Base-by-base conservation (phyloP, 1,140 invertebrate genomes). In the Drosophila littoralis region DNA sequence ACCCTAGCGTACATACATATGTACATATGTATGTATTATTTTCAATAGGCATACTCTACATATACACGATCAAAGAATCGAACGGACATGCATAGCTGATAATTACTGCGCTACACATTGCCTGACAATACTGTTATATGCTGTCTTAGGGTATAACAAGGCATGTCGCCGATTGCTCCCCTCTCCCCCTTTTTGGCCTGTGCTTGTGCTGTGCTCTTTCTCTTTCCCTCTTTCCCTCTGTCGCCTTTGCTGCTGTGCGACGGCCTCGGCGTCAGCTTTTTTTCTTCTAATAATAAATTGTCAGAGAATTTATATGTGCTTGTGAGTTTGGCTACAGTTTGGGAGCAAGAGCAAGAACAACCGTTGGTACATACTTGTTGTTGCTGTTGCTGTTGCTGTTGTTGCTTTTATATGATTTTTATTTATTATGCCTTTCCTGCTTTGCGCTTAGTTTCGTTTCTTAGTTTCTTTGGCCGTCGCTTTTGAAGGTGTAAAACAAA, bases 231-330 rank as follows among this genome's bases (percentile, higher is more conserved):
- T 55, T 46, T 50, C 22, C 46, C 12, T 51, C 52, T 67, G 1
- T 15, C 7, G 7, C 13, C n/a, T 35, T 66, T 33, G 43, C 69
- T 60, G 22, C 12, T 15, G 51, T 9, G 8, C 35, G 45, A 5
- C 67, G 82, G 70, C 79, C 69, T 85, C 75, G 69, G 61, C 79
- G 69, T 73, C 76, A 83, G 79, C 68, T 61, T 82, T 79, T 65
- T 73, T 35, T 35, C n/a, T 88, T 88, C 83, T 88, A 88, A 88
- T 88, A 88, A 88, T 88, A 88, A 88, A 83, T 86, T 86, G 84
- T 79, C 73, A 77, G 83, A 77, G 83, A 86, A 88, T 86, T 88
- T 77, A 78, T 77, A 72, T 86, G 83, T 82, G 54, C 64, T 68
- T 50, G 70, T 54, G 54, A 54, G 55, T 88, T 79, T 78, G 58